These are phyloP conservation scores for Protobothrops mucrosquamatus DNA, from an alignment of 2,113 vertebrate species.

Conservation along the genomic window DNA sequence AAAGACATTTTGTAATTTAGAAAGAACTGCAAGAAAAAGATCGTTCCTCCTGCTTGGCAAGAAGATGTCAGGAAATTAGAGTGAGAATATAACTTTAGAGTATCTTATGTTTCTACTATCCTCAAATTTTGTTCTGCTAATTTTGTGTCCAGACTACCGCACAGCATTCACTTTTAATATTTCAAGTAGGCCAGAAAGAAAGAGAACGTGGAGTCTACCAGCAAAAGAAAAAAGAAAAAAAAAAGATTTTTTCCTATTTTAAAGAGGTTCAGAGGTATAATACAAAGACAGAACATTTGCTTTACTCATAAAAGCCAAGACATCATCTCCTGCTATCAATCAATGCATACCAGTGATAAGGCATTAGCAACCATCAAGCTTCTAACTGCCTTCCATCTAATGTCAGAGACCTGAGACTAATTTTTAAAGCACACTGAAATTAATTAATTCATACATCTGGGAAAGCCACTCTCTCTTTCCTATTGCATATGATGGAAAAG, in stretches of 20 bases:
- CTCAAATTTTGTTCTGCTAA: background rate
- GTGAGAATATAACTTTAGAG: background rate
- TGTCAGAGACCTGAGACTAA: background rate
- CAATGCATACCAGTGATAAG: background rate
- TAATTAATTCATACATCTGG: background rate
- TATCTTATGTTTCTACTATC: background rate
- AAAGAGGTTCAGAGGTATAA: background rate
- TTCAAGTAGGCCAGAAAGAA: background rate
- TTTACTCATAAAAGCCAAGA: background rate
- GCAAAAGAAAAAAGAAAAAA: background rate
- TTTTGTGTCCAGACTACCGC: background rate
- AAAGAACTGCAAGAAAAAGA: background rate
- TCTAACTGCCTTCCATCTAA: background rate
- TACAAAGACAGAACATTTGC: background rate
- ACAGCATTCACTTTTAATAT: background rate
- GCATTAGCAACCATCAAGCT: background rate
- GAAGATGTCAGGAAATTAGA: background rate
- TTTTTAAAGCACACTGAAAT: background rate
- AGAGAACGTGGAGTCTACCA: background rate
- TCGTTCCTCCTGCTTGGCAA: background rate
- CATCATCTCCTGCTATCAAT: background rate
- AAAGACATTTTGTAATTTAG: background rate
- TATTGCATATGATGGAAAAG: background rate
- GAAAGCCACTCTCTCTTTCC: background rate
- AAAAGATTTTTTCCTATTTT: background rate